A percentile compares a stretch with the other conserved stretches of the same genome.
Conservation (phyloP, 2,797 vertebrate genomes). For the Enteromius viviparus region DNA sequence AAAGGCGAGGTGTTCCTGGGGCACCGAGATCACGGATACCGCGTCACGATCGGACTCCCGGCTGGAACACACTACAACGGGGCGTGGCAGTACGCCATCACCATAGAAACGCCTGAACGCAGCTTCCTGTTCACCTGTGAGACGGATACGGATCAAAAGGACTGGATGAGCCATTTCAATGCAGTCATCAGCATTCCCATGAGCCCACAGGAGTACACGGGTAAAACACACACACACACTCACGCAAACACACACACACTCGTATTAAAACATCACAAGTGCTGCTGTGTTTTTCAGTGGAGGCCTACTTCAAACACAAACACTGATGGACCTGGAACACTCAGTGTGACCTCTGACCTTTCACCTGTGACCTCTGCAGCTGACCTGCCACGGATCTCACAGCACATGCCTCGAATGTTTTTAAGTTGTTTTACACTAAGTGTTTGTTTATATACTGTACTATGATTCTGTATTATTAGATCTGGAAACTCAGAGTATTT, state of each 20-base stretch:
- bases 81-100: conserved; percentile 84
- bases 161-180: conserved; percentile 83
- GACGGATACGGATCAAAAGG: conserved; percentile 82
- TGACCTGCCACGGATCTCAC: background rate
- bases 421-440: background rate
- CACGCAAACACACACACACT: background rate
- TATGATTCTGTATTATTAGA: background rate
- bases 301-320: conserved; percentile 86
- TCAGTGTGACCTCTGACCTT: background rate
- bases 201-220: conserved; percentile 89
- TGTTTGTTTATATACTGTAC: background rate
- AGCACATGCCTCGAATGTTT: background rate
- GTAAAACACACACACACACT: conserved; percentile 70
- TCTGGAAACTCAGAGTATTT: background rate
- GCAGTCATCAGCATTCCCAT: conserved; percentile 77
- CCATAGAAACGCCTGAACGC: conserved; percentile 86
- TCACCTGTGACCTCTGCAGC: conserved; percentile 11
- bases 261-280: background rate
- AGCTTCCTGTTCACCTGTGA: conserved; percentile 90
- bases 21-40: conserved; percentile 82
- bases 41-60: conserved; percentile 75
- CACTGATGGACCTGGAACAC: conserved; percentile 64
- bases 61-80: conserved; percentile 78
- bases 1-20: conserved; percentile 91
- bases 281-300: conserved; percentile 76